These are phyloP conservation scores for Apostichopus leukothele DNA, from an alignment of 53 echinoderm and acorn worm species.

Conservation along the genomic window DNA sequence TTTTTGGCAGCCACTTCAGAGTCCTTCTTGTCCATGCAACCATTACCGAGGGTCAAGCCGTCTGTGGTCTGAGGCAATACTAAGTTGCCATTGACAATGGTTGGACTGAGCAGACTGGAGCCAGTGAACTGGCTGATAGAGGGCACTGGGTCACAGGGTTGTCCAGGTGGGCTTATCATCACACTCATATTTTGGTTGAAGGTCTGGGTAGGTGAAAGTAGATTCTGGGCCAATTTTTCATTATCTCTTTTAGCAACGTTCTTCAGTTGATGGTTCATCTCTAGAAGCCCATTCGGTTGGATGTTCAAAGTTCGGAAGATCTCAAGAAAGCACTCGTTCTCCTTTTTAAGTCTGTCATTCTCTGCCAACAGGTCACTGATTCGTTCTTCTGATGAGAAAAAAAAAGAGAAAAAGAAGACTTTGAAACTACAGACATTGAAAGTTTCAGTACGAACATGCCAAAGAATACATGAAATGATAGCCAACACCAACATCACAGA, in stretches of 20 bases:
- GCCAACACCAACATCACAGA: too few species aligned
- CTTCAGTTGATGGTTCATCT: conserved; percentile 58
- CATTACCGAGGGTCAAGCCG: background rate
- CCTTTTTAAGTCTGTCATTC: conserved; percentile 76
- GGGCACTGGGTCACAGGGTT: conserved; percentile 6
- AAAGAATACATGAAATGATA: too few species aligned
- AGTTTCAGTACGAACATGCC: too few species aligned
- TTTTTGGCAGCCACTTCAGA: background rate
- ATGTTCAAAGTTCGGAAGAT: conserved; percentile 77
- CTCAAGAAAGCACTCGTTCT: conserved; percentile 77
- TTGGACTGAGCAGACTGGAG: conserved; percentile 46
- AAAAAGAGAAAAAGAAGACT: conserved; percentile 16
- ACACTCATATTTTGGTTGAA: conserved; percentile 9
- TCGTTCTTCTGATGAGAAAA: conserved; percentile 70
- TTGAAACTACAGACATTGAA: background rate
- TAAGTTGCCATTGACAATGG: conserved; percentile 47
- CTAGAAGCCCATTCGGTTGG: conserved; percentile 60
- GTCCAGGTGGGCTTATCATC: conserved; percentile 45
- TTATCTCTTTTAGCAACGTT: conserved; percentile 48
- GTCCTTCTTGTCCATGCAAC: conserved; percentile 6
- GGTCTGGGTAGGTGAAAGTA: conserved; percentile 25
- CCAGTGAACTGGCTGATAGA: conserved; percentile 18
- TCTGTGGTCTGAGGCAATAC: conserved; percentile 11
- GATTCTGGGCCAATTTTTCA: conserved; percentile 43
- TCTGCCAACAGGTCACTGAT: conserved; percentile 80